Evolutionary conservation across 2,888 invertebrate genomes (phyloP).

Genomic region (Acrobasis repandana): DNA sequence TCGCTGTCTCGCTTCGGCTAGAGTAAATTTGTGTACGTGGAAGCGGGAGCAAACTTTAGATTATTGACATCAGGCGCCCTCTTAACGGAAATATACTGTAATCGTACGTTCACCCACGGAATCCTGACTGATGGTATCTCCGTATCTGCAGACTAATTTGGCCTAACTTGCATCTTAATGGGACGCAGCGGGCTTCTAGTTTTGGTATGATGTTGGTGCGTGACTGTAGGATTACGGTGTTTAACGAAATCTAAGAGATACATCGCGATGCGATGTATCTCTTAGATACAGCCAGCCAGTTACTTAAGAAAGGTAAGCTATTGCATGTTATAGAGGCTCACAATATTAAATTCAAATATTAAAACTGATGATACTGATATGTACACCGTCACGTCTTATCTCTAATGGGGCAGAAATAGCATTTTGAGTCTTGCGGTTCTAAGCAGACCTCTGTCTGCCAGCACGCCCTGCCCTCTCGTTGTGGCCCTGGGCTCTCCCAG

Average conservation of each 20-base stretch:
- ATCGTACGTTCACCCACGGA: background rate
- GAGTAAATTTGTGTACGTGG: too few species aligned
- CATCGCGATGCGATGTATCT: background rate
- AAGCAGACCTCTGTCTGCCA: too few species aligned
- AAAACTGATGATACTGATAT: too few species aligned
- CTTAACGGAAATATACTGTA: background rate
- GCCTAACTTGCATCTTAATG: constrained; percentile 17
- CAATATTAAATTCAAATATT: background rate
- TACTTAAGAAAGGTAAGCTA: background rate
- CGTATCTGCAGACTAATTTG: constrained; percentile 4
- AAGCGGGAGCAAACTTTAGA: too few species aligned
- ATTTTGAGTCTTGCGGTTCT: too few species aligned
- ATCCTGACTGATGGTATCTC: constrained; percentile 7
- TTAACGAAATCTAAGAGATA: constrained; percentile 12
- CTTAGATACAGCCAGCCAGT: background rate
- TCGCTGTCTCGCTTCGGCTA: too few species aligned
- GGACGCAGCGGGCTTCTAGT: constrained; percentile 6
- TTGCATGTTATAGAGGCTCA: background rate
- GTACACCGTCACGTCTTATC: too few species aligned
- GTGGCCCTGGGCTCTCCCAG: too few species aligned
- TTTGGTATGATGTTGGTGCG: constrained; percentile 11
- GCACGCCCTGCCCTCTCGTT: too few species aligned
- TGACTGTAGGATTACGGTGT: constrained; percentile 6
- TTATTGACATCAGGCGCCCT: too few species aligned
- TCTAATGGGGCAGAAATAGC: too few species aligned